Percentiles rank a stretch among this genome's conserved stretches.
Evolutionary conservation across 2,888 invertebrate species (phyloP).

Genomic region (Epinotia brunnichana): DNA sequence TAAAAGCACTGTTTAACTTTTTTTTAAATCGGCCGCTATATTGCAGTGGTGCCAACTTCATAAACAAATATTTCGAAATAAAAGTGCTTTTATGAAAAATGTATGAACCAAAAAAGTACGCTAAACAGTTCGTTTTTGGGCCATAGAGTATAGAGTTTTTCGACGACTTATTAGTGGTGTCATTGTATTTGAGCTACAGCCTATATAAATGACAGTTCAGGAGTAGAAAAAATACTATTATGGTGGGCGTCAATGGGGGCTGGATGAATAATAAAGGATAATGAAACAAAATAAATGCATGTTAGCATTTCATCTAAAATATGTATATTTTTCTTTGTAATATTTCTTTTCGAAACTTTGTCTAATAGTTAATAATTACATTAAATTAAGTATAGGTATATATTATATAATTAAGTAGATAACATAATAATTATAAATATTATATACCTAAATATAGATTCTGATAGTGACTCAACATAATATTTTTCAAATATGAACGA

Average conservation of each 20-base stretch:
- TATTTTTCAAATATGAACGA: not conserved
- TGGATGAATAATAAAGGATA: not conserved
- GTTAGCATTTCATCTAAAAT: constrained; percentile 34
- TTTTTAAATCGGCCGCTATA: too few relatives aligned
- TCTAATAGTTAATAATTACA: not conserved
- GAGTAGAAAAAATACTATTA: too few relatives aligned
- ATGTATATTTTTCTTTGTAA: constrained; percentile 19
- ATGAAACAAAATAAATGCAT: constrained; percentile 32
- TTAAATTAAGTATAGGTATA: constrained; percentile 4
- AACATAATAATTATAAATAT: not conserved
- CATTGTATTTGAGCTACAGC: too few relatives aligned
- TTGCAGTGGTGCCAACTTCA: too few relatives aligned
- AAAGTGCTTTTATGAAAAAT: too few relatives aligned
- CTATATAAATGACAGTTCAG: too few relatives aligned
- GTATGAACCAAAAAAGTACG: too few relatives aligned
- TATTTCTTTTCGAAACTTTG: constrained; percentile 3
- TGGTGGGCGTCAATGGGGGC: not conserved
- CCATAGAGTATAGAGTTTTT: too few relatives aligned
- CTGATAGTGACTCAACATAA: not conserved
- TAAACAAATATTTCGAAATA: too few relatives aligned
- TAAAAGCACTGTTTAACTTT: too few relatives aligned
- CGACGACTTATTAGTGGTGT: too few relatives aligned
- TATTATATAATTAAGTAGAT: not conserved
- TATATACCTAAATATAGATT: not conserved
- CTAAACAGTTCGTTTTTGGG: too few relatives aligned